Base-by-base conservation (phyloP, 2,113 vertebrate genomes). In the Hylia prasina region DNA sequence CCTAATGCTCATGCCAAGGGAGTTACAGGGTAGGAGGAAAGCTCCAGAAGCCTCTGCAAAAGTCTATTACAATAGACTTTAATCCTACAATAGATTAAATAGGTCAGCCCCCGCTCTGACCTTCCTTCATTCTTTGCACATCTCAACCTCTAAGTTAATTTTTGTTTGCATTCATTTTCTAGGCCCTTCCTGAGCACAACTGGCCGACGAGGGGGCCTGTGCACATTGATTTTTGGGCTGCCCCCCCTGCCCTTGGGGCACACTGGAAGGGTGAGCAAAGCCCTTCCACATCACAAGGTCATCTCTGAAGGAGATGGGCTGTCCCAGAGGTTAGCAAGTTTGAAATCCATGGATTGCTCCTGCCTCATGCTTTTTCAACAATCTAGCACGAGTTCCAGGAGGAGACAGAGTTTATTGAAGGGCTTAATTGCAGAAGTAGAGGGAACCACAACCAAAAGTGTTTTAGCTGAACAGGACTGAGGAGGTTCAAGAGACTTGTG, bases 121-220 rank as follows among this genome's bases (percentile, higher is more conserved):
- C 56, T 84, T 66, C 47, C 24, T 35, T 61, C 13, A 6, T 13
- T 53, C 35, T 39, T 82, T 24, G 30, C 35, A 58, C 42, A 39
- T 47, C 51, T 82, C 1, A 0, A 6, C 21, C 30, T 30, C 14
- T 16, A n/a, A 33, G 39, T 58, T 78, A 84, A 22, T 35, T 56
- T 31, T 48, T 22, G 12, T n/a, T 63, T 78, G 30, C 25, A 40
- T 50, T 70, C 2, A 9, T 91, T 78, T 89, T 68, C 77, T 28
- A 22, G 0, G 0, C 20, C 0, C 0, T 50, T 57, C 6, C 48
- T 23, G 64, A 47, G 44, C 27, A 37, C 19, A 22, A 0, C 7
- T 44, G 24, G 15, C 14, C 0, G 0, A 27, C 24, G 24, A 54
- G 30, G 37, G 57, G 60, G 8, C 1, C 27, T 25, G 13, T 37